These are phyloP conservation scores for Omphaloscelis lunosa DNA, from an alignment of 2,888 invertebrate genomes.

Conservation along the genomic window DNA sequence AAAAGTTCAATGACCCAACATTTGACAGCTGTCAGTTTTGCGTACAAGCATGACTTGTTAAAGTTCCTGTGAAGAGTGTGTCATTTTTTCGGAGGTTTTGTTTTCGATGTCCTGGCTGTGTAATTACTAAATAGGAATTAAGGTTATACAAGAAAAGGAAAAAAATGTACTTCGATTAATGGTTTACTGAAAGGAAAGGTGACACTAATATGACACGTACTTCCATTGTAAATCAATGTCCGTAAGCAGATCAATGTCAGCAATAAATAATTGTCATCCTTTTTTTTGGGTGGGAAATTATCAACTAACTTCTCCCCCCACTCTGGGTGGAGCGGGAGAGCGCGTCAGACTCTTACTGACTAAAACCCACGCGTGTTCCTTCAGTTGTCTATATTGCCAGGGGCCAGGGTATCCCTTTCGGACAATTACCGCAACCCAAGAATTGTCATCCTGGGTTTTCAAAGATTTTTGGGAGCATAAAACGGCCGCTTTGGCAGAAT, in stretches of 20 bases:
- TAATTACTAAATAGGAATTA: not conserved
- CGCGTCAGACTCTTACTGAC: too few species aligned
- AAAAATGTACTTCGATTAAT: not conserved
- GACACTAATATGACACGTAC: not conserved
- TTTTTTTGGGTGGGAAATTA: too few species aligned
- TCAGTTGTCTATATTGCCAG: too few species aligned
- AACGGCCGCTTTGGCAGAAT: too few species aligned
- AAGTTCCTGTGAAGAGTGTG: not conserved
- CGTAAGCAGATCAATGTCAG: not conserved
- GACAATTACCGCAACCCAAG: too few species aligned
- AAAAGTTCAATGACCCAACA: slow-evolving; percentile 27
- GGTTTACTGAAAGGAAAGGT: not conserved
- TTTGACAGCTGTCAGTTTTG: slow-evolving; percentile 37
- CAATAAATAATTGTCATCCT: too few species aligned
- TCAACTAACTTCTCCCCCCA: too few species aligned
- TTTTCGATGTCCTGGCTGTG: not conserved
- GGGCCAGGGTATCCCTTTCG: too few species aligned
- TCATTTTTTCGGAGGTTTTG: not conserved
- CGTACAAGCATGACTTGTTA: slow-evolving; percentile 9
- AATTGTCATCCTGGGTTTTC: not conserved
- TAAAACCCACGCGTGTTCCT: too few species aligned
- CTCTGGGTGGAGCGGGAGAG: too few species aligned
- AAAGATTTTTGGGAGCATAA: too few species aligned
- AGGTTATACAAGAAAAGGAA: fast-evolving
- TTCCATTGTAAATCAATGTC: not conserved